phyloP scores from a whole-genome alignment of 2,113 vertebrate genomes.

The Anoplopoma fimbria region DNA sequence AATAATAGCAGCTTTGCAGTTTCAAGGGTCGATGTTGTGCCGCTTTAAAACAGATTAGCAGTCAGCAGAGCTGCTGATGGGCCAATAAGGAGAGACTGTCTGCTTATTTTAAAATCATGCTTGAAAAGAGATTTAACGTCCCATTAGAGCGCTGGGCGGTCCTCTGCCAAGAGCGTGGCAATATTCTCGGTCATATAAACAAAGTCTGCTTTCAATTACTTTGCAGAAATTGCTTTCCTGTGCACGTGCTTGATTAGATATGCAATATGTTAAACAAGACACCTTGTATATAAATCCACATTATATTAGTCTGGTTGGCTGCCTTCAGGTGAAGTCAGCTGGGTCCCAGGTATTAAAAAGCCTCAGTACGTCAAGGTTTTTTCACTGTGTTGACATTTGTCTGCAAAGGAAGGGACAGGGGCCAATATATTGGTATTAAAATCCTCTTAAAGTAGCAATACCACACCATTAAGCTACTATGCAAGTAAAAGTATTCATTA shows the following conservation, averaged over 20 bases:
- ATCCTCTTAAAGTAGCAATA: not conserved
- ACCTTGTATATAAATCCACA: constrained; percentile 81
- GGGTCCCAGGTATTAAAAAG: constrained; percentile 10
- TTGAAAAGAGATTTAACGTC: constrained; percentile 26
- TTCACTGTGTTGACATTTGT: not conserved
- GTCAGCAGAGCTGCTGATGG: constrained; percentile 1
- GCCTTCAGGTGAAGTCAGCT: constrained; percentile 49
- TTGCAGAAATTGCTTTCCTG: constrained; percentile 82
- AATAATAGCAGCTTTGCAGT: not conserved
- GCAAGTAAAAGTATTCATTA: not conserved
- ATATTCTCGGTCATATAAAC: constrained; percentile 71
- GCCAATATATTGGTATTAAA: not conserved
- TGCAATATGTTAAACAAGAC: constrained; percentile 84
- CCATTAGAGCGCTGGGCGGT: not conserved
- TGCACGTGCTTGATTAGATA: constrained; percentile 84
- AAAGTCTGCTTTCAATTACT: constrained; percentile 86
- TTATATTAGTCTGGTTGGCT: constrained; percentile 77
- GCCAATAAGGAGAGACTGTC: not conserved
- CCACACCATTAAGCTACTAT: not conserved
- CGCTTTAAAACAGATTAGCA: not conserved
- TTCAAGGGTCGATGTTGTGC: not conserved
- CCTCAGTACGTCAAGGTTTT: not conserved
- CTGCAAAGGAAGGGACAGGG: not conserved
- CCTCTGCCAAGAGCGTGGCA: constrained; percentile 27
- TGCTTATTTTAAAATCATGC: constrained; percentile 9